These are phyloP conservation scores for Myotis daubentonii DNA, from an alignment of 2,797 vertebrate genomes.

Conservation along the genomic window DNA sequence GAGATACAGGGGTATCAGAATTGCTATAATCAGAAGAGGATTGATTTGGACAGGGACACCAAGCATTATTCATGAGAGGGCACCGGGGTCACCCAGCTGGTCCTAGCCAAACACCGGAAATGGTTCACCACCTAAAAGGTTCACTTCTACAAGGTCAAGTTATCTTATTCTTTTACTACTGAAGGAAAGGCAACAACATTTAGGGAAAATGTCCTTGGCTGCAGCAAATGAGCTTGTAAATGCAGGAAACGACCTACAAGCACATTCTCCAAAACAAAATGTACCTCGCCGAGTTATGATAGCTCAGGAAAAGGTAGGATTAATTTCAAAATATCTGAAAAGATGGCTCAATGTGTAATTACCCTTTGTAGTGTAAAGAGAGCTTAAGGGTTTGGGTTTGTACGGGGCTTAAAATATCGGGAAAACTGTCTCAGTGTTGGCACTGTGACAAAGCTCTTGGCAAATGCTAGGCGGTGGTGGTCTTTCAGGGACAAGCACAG, in stretches of 20 bases:
- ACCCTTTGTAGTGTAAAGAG: background rate
- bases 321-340: conserved; percentile 4
- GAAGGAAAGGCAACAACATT: background rate
- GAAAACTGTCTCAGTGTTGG: background rate
- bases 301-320: background rate
- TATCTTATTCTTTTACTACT: background rate
- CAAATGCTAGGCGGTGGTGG: background rate
- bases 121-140: background rate
- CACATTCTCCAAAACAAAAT: conserved; percentile 18
- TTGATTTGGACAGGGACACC: background rate
- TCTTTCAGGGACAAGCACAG: background rate
- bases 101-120: background rate
- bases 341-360: background rate
- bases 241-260: background rate
- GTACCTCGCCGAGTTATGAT: background rate
- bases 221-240: background rate
- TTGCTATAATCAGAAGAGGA: background rate
- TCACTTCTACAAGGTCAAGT: background rate
- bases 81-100: accelerated
- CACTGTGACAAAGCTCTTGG: accelerated
- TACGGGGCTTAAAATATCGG: background rate
- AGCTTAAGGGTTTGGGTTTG: background rate
- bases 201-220: background rate
- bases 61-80: background rate
- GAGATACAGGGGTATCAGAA: background rate